Evolutionary conservation across 2,888 invertebrate genomes (phyloP), one percentile per base, ranked within the genome.

Genomic region (Pandemis heparana): DNA sequence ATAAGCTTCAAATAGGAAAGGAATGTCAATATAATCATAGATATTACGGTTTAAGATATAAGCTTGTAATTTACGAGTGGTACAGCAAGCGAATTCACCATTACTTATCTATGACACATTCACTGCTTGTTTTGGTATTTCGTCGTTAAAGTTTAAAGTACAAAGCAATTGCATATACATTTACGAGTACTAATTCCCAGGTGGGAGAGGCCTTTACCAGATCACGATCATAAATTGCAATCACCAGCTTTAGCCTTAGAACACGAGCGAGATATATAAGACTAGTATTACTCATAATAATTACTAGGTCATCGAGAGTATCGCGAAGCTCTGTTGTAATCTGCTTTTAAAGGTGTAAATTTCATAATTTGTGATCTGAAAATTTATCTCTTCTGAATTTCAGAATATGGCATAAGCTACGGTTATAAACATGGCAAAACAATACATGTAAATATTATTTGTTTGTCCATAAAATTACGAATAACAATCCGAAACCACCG

Each of bases 161-260:
- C 59, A 48, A 67, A 73, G 68, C 63, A 56, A 73, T 73, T 64
- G 69, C 63, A 38, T 59, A 46, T 64, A 69, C 73, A 60, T 69
- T 69, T 67, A 56, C 38, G 32, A 60, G n/a, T 5, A 39, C 38
- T 70, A 74, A 61, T 70, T 63, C 62, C 63, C 41, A 68, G 59
- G 41, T 65, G 70, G 60, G 60, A 61, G 64, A 69, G 60, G 43
- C 51, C 53, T 65, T 18, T 23, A 64, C 59, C 60, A 65, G 74
- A 74, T 74, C 65, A 61, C 60, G 48, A 80, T 77, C 74, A 85
- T 86, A 86, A 87, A 86, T 88, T 82, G 84, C 83, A 86, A 87
- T 87, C 83, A 85, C 76, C 76, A 76, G 78, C 70, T 66, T 53
- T 74, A 64, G 63, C 71, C 74, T 60, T 41, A 56, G 68, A 71